A percentile compares a stretch with the other conserved stretches of the same genome.
These are phyloP conservation scores for Nibea coibor DNA, from an alignment of 2,113 vertebrate species.

Conservation along the genomic window DNA sequence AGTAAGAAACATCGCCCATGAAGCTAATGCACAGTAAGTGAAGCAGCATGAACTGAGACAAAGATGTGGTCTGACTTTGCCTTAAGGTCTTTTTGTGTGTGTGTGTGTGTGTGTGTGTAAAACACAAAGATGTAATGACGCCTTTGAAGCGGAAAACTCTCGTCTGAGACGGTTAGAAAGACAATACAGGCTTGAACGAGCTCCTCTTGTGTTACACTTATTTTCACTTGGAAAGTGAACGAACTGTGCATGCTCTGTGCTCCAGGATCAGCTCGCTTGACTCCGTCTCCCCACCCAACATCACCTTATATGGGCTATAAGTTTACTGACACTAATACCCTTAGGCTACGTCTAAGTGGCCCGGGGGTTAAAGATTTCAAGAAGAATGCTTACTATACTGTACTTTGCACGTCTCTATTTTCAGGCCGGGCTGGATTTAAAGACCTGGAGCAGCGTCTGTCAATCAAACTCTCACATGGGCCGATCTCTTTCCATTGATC, in stretches of 20 bases:
- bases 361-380: slow-evolving; percentile 31
- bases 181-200: no score
- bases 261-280: slow-evolving; percentile 8
- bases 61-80: background rate
- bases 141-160: background rate
- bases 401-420: slow-evolving; percentile 32
- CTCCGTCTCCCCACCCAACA: background rate
- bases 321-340: slow-evolving; percentile 54
- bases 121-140: background rate
- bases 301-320: slow-evolving; percentile 46
- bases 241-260: background rate
- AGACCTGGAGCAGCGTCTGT: background rate
- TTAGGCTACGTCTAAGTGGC: background rate
- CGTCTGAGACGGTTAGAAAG: slow-evolving; percentile 2
- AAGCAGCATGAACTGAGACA: background rate
- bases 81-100: background rate
- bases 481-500: slow-evolving; percentile 18
- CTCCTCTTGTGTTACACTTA: slow-evolving; percentile 1
- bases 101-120: background rate
- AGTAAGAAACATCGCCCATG: background rate
- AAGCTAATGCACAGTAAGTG: background rate
- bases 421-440: background rate
- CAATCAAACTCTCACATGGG: slow-evolving; percentile 36
- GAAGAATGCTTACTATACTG: slow-evolving; percentile 30
- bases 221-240: slow-evolving; percentile 23